These are phyloP conservation scores for Morpho helenor DNA, from an alignment of 2,888 invertebrate species.

Conservation along the genomic window DNA sequence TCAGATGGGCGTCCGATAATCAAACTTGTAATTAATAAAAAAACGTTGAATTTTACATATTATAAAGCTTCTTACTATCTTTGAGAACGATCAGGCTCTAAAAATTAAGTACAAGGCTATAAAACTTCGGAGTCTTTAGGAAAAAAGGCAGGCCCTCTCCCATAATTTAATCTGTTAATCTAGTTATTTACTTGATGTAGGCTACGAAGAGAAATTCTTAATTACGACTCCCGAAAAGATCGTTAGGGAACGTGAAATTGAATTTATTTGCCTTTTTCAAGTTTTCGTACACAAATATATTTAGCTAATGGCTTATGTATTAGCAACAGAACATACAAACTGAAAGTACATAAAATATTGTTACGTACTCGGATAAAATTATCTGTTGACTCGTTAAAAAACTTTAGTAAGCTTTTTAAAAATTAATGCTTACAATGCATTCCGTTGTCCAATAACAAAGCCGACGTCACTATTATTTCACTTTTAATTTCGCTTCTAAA, in stretches of 20 bases:
- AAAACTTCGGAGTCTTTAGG: conserved; percentile 43
- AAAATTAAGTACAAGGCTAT: conserved; percentile 25
- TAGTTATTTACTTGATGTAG: conserved; percentile 38
- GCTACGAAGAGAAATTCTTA: conserved; percentile 61
- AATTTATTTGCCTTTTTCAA: conserved; percentile 10
- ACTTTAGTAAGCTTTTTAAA: not conserved
- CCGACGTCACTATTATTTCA: too few relatives aligned
- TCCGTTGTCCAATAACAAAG: too few relatives aligned
- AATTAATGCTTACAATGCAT: not conserved
- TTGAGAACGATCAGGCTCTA: not conserved
- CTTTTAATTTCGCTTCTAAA: too few relatives aligned
- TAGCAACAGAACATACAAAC: too few relatives aligned
- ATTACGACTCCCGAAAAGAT: conserved; percentile 36
- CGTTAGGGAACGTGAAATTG: conserved; percentile 15
- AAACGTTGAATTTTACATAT: too few relatives aligned
- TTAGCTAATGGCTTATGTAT: too few relatives aligned
- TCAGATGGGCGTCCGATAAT: too few relatives aligned
- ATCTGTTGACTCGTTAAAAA: not conserved
- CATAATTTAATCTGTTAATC: conserved; percentile 61
- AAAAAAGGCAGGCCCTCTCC: conserved; percentile 26
- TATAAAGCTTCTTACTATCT: too few relatives aligned
- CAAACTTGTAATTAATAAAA: too few relatives aligned
- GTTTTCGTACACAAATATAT: too few relatives aligned
- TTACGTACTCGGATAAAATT: too few relatives aligned
- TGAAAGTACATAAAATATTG: too few relatives aligned